These are phyloP conservation scores for Gibbula magus DNA, from an alignment of 2,888 invertebrate genomes.

Conservation along the genomic window DNA sequence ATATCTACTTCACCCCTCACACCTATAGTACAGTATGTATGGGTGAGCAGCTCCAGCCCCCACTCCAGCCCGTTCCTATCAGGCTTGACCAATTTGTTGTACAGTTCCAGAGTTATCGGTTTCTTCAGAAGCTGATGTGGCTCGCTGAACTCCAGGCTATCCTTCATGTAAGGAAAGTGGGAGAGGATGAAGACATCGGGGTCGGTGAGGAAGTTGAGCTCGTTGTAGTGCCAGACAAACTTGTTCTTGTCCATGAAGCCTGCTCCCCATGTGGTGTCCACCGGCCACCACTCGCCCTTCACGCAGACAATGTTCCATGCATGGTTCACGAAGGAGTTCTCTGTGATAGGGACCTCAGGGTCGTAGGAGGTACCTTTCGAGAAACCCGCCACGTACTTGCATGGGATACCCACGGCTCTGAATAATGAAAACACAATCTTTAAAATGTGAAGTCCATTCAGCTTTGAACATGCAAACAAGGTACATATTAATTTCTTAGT, in stretches of 20 bases:
- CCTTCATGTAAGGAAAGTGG: constrained; percentile 56
- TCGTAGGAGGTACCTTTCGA: constrained; percentile 49
- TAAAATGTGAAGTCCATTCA: too few relatives aligned
- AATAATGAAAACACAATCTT: not conserved
- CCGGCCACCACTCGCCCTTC: constrained; percentile 50
- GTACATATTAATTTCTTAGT: too few relatives aligned
- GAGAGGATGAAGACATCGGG: constrained; percentile 55
- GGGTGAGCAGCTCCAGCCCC: not conserved
- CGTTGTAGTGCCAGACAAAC: constrained; percentile 45
- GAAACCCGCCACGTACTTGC: constrained; percentile 42
- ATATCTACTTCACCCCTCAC: not conserved
- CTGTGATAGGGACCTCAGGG: constrained; percentile 40
- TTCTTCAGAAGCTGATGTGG: constrained; percentile 54
- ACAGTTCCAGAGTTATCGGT: not conserved
- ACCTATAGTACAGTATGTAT: not conserved
- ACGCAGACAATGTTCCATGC: constrained; percentile 53
- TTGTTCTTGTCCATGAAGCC: constrained; percentile 33
- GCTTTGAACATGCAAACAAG: too few relatives aligned
- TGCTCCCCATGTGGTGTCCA: constrained; percentile 49
- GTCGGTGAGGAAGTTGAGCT: constrained; percentile 63
- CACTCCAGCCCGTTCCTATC: not conserved
- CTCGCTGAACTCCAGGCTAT: constrained; percentile 41
- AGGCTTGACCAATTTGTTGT: not conserved
- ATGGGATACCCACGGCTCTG: not conserved
- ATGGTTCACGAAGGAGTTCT: constrained; percentile 42